phyloP scores from a whole-genome alignment of 2,113 vertebrate species.

The Tachuris rubrigastra region DNA sequence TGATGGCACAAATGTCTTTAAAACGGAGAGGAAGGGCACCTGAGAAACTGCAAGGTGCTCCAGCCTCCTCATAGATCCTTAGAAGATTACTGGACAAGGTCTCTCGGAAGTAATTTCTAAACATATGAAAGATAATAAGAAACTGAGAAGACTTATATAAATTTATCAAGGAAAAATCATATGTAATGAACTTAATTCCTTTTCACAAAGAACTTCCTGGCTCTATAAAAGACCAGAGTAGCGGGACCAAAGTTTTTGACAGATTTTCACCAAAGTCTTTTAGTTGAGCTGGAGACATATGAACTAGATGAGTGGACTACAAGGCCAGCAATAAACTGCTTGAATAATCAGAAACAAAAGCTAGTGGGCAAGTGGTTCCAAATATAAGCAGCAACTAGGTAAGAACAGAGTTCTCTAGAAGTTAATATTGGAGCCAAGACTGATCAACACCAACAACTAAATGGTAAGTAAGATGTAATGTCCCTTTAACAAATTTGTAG shows the following conservation, averaged over 20 bases:
- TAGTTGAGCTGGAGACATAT: background rate
- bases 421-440: background rate
- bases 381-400: background rate
- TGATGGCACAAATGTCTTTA: background rate
- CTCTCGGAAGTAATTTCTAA: background rate
- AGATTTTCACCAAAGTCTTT: background rate
- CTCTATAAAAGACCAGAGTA: background rate
- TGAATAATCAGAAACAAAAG: background rate
- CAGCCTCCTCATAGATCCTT: background rate
- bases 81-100: background rate
- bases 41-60: background rate
- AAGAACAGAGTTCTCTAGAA: background rate
- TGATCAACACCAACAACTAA: background rate
- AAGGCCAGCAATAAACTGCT: background rate
- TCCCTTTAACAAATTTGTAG: background rate
- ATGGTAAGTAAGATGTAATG: background rate
- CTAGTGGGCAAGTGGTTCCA: background rate
- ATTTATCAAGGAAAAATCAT: background rate
- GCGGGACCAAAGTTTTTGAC: background rate
- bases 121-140: background rate
- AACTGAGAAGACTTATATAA: background rate
- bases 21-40: background rate
- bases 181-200: background rate
- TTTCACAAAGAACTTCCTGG: background rate
- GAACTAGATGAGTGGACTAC: background rate